These are phyloP conservation scores for Euleptes europaea DNA, from an alignment of 2,113 vertebrate genomes.

Conservation along the genomic window DNA sequence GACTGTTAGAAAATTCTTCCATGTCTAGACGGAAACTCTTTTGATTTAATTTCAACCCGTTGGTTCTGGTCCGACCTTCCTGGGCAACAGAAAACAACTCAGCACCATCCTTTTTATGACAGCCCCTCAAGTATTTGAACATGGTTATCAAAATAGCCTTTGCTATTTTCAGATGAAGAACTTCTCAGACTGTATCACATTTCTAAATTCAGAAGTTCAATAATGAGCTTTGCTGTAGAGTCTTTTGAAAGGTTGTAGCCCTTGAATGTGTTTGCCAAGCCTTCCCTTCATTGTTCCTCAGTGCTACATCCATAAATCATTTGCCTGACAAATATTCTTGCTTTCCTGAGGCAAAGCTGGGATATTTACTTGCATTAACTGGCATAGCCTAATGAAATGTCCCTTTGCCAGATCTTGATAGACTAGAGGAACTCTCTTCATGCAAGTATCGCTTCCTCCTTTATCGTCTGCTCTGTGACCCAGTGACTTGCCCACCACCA, in stretches of 20 bases:
- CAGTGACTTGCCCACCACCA: neutral
- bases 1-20: too few relatives aligned
- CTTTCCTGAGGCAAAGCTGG: slow-evolving; percentile 54
- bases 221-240: slow-evolving; percentile 51
- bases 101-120: too few relatives aligned
- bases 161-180: slow-evolving; percentile 42
- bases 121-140: too few relatives aligned
- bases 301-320: slow-evolving; percentile 65
- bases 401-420: neutral
- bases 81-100: too few relatives aligned
- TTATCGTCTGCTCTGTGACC: neutral
- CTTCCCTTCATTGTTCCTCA: slow-evolving; percentile 62
- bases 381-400: neutral
- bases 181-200: slow-evolving; percentile 63
- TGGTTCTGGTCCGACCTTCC: too few relatives aligned
- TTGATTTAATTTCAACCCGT: too few relatives aligned
- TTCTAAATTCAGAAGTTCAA: slow-evolving; percentile 51
- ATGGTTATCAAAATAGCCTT: too few relatives aligned
- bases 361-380: slow-evolving; percentile 33
- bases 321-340: slow-evolving; percentile 48
- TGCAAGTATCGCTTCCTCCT: neutral
- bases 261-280: slow-evolving; percentile 53
- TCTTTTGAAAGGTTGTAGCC: slow-evolving; percentile 58
- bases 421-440: slow-evolving; percentile 3
- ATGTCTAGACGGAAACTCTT: too few relatives aligned